Base-by-base conservation (phyloP, 2,113 vertebrate species). In the Orycteropus afer region DNA sequence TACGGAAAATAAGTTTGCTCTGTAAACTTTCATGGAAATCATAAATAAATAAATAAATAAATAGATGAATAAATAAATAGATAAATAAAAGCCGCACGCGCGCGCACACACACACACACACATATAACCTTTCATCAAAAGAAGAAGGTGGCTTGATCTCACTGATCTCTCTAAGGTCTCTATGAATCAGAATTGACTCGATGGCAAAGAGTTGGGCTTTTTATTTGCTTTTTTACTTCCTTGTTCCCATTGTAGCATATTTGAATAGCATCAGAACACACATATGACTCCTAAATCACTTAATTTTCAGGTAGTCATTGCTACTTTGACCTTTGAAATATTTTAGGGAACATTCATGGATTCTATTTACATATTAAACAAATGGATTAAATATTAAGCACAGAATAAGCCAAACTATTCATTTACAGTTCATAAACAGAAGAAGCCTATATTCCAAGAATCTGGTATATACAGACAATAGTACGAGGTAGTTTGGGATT, bases 361-460 rank as follows among this genome's bases (percentile, higher is more conserved):
- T 86, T 96, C 53, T 23, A 5, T 42, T 86, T 95, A 71, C 12
- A 81, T 53, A 77, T 82, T 80, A 77, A 90, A 84, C 32, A 90
- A 53, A 90, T 9, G 53, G 5, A 63, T 77, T 83, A 76, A 89
- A 81, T 90, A 76, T 22, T 61, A 91, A 88, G 6, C 5, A 37
- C 1, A 45, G 7, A 3, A 83, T 89, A 32, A 85, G 12, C 13
- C 86, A 73, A 93, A 89, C 18, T 42, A 86, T 57, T 79, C 22
- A 4, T 14, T 86, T 73, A 90, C 0, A 86, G 32, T 61, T 4
- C 6, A 53, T 22, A 29, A 86, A 59, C 0, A 65, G 83, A 73
- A 78, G 40, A 85, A 88, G 29, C 0, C 49, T 92, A 3, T 37
- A 77, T 59, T 59, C 34, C n/a, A 88, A 69, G 14, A 20, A 85